A percentile compares a stretch with the other conserved stretches of the same genome.
Conservation (phyloP, 2,888 invertebrate genomes). For the Corythucha ciliata region DNA sequence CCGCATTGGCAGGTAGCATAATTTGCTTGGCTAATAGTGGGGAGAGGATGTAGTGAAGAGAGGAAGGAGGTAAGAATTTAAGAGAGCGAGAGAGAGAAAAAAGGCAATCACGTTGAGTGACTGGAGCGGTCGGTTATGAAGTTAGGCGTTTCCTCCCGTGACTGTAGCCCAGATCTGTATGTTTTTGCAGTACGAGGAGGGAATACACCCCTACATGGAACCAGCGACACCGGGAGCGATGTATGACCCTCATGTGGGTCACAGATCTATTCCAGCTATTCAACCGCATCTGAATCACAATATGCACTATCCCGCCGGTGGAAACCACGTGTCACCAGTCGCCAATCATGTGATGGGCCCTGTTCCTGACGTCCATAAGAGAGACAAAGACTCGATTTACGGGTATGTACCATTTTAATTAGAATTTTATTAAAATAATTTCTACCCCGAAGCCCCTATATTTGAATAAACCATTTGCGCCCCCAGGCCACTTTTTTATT, state of each 20-base stretch:
- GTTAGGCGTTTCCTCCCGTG: too few relatives aligned
- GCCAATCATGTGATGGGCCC: slow-evolving; percentile 70
- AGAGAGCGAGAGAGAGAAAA: too few relatives aligned
- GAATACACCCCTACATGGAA: slow-evolving; percentile 87
- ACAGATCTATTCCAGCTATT: slow-evolving; percentile 40
- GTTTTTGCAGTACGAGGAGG: slow-evolving; percentile 80
- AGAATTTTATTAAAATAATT: background rate
- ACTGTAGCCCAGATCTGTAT: too few relatives aligned
- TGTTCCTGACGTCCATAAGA: slow-evolving; percentile 84
- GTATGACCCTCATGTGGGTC: slow-evolving; percentile 66
- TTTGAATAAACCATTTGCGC: too few relatives aligned
- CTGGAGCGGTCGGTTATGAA: background rate
- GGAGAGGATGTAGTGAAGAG: too few relatives aligned
- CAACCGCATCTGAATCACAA: slow-evolving; percentile 61
- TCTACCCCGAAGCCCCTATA: background rate
- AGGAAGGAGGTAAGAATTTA: too few relatives aligned
- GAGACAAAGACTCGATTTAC: slow-evolving; percentile 97
- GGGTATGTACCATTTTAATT: slow-evolving; percentile 63
- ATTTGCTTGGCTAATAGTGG: too few relatives aligned
- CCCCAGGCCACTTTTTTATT: background rate
- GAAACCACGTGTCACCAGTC: slow-evolving; percentile 58
- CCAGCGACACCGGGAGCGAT: slow-evolving; percentile 48
- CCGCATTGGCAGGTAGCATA: too few relatives aligned
- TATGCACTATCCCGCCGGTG: slow-evolving; percentile 49
- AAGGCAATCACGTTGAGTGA: background rate